Evolutionary conservation across 1,140 invertebrate species (phyloP), one percentile per base, ranked within the genome.

Genomic region (Hyphantria cunea): DNA sequence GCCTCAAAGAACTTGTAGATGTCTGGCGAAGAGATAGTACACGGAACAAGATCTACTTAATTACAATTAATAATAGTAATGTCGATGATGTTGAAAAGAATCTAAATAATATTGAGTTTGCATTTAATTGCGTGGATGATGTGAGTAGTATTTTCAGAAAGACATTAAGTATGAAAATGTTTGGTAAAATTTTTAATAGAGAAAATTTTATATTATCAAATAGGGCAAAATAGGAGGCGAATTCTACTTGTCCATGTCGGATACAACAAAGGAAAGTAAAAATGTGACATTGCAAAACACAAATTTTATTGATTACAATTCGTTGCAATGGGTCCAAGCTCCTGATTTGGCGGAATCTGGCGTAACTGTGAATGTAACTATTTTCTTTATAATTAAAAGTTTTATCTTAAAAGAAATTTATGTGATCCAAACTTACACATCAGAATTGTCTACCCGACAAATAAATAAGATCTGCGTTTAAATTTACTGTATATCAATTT

Each of bases 311-410:
- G 54, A 74, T n/a, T 15, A 72, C 0, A 49, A 72, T 31, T 67
- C 73, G 5, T 32, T 78, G 17, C 58, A 41, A 0, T 78, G 76
- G 76, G 65, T 74, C 2, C 59, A 68, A 59, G 41, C 55, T 11
- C 41, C 63, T 8, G 42, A 50, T 34, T 44, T 42, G 4, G 55
- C 32, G 0, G 48, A 32, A 17, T 15, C 62, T 39, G 75, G 75
- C 2, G 42, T 72, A 37, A 39, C 50, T 12, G 69, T 74, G 8
- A 59, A 65, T 60, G 75, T 77, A 59, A 37, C 8, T 37, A 37
- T 10, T 7, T 37, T 37, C 8, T 37, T 25, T 25, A 3, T 25
- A 3, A 25, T 25, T n/a, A n/a, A 25, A 25, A 7, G 8, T 37
- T 2, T 10, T 37, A 37, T 37, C 8, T 10, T 37, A n/a, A n/a